These are phyloP conservation scores for Sparus aurata DNA, from an alignment of 2,797 vertebrate species.

Conservation along the genomic window DNA sequence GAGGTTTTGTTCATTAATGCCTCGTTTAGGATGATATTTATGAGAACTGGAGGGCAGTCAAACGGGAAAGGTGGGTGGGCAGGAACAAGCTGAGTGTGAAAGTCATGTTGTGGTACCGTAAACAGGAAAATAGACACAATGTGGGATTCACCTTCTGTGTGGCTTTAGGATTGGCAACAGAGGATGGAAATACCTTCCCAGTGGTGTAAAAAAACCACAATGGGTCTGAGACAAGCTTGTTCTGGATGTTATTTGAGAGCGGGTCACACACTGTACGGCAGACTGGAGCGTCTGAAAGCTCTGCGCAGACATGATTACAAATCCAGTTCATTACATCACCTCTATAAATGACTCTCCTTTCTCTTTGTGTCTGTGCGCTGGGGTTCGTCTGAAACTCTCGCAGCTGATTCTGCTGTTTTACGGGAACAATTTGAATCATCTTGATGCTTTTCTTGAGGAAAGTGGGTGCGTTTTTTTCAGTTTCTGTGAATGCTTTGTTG, in stretches of 20 bases:
- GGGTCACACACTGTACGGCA: conserved; percentile 3
- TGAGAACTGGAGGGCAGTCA: neutral
- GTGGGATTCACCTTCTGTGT: conserved; percentile 1
- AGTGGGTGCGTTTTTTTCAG: neutral
- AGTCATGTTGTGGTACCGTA: neutral
- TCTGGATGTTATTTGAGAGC: conserved; percentile 27
- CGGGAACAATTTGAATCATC: too few relatives aligned
- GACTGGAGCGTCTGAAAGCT: conserved; percentile 17
- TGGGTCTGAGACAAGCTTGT: conserved; percentile 13
- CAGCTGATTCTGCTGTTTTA: conserved; percentile 35
- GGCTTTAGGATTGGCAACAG: conserved; percentile 6
- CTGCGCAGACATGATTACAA: conserved; percentile 36
- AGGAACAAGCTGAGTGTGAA: conserved; percentile 9
- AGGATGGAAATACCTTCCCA: conserved; percentile 3
- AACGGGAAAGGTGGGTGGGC: conserved; percentile 7
- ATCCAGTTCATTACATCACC: conserved; percentile 53
- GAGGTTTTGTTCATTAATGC: neutral
- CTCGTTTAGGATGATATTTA: neutral
- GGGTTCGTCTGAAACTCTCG: conserved; percentile 34
- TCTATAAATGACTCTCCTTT: conserved; percentile 33
- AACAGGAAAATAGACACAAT: conserved; percentile 2
- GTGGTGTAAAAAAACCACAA: conserved; percentile 14
- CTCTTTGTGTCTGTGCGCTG: conserved; percentile 30
- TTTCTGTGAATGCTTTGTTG: conserved; percentile 12
- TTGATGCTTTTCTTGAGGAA: neutral